A percentile compares a stretch with the other conserved stretches of the same genome.
phyloP scores from a whole-genome alignment of 2,888 invertebrate genomes.

The Adelphocoris suturalis region DNA sequence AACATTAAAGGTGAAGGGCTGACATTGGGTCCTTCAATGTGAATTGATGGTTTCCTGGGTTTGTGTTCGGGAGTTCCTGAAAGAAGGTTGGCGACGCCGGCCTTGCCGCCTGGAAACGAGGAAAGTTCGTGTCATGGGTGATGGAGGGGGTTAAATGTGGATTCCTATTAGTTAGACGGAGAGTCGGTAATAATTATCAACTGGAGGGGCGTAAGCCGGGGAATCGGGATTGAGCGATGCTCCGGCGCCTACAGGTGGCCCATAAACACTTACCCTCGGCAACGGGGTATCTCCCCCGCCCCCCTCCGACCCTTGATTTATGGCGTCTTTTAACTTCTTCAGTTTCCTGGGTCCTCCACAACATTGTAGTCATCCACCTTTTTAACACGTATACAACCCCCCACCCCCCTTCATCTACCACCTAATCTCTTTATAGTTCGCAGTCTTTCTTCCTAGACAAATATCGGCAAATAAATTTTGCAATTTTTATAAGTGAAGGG shows the following conservation, averaged over 20 bases:
- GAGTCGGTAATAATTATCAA: slow-evolving; percentile 64
- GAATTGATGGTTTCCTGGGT: too few species aligned
- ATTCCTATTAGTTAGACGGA: slow-evolving; percentile 25
- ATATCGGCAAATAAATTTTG: too few species aligned
- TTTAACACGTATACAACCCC: slow-evolving; percentile 36
- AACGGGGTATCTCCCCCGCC: slow-evolving; percentile 43
- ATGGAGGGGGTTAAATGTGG: slow-evolving; percentile 1
- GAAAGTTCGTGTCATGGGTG: too few species aligned
- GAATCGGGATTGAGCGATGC: slow-evolving; percentile 69
- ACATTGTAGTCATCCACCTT: slow-evolving; percentile 37
- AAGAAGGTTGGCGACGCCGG: too few species aligned
- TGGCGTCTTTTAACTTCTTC: slow-evolving; percentile 68
- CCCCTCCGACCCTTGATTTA: slow-evolving; percentile 51
- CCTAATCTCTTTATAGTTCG: too few species aligned
- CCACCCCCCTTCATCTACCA: neutral
- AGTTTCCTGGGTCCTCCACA: slow-evolving; percentile 58
- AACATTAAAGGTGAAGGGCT: too few species aligned
- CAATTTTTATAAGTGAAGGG: too few species aligned
- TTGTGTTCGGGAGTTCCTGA: too few species aligned
- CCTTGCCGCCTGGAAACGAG: too few species aligned
- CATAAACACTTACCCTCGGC: slow-evolving; percentile 63
- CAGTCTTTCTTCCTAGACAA: too few species aligned
- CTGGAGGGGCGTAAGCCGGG: slow-evolving; percentile 31
- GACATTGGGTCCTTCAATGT: too few species aligned
- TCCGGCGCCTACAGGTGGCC: slow-evolving; percentile 66